Percentiles rank a stretch among this genome's conserved stretches.
Conservation (phyloP, 2,113 vertebrate species). For the Empidonax alnorum region DNA sequence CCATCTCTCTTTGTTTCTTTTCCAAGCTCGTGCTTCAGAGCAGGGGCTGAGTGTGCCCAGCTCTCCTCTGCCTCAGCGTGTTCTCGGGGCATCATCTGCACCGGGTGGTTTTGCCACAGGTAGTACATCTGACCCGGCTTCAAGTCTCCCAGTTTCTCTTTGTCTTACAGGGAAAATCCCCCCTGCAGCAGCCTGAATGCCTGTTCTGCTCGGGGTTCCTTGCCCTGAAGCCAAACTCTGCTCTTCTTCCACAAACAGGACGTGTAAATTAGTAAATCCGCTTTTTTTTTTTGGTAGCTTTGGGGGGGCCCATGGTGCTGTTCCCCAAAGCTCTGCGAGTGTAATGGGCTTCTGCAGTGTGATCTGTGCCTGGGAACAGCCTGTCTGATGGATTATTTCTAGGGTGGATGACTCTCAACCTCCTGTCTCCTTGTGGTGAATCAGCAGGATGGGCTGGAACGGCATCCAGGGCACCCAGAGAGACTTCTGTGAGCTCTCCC, state of each 20-base stretch:
- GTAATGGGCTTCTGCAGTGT: not conserved
- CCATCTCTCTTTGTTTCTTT: conserved; percentile 46
- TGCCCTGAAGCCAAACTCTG: not conserved
- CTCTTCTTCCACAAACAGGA: not conserved
- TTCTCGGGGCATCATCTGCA: not conserved
- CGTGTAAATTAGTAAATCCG: not conserved
- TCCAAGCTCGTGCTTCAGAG: conserved; percentile 12
- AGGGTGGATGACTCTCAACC: not conserved
- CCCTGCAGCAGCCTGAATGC: fast-evolving
- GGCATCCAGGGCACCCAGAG: fast-evolving
- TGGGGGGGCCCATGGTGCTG: fast-evolving
- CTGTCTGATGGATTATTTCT: not conserved
- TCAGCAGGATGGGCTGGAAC: not conserved
- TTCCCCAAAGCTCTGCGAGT: not conserved
- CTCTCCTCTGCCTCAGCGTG: not conserved
- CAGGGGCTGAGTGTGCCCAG: not conserved
- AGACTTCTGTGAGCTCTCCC: not conserved
- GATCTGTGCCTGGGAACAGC: not conserved
- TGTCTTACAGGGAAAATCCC: fast-evolving
- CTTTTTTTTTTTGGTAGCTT: not conserved
- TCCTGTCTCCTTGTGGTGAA: not conserved
- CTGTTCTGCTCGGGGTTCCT: not conserved
- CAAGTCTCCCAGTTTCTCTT: fast-evolving
- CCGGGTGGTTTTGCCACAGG: not conserved
- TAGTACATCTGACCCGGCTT: not conserved